phyloP scores from a whole-genome alignment of 2,888 invertebrate species.

The Automeris io region DNA sequence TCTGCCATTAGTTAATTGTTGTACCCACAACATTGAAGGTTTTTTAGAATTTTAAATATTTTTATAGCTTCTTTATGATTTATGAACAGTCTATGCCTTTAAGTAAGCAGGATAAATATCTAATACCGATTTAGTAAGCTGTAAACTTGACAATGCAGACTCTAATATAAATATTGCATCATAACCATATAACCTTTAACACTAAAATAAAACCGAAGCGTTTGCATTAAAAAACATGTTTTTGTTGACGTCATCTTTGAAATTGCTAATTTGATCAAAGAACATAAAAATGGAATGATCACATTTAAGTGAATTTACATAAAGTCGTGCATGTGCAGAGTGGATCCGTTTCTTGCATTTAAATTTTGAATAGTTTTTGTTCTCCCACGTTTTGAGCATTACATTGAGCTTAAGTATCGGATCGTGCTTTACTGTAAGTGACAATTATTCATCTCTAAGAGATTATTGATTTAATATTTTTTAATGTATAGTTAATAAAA shows the following conservation, averaged over 20 bases:
- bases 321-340: slow-evolving; percentile 15
- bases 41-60: background rate
- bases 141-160: background rate
- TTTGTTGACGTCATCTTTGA: background rate
- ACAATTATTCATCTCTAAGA: slow-evolving; percentile 3
- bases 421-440: background rate
- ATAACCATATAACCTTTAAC: background rate
- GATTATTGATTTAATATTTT: no score
- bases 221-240: background rate
- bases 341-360: slow-evolving; percentile 29
- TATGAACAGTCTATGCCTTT: background rate
- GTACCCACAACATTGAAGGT: no score
- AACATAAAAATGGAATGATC: background rate
- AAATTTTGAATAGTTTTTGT: slow-evolving; percentile 52
- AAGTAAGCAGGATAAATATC: background rate
- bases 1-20: no score
- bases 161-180: background rate
- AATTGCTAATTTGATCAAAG: background rate
- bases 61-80: no score
- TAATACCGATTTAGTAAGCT: background rate
- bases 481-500: no score
- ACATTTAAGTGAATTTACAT: slow-evolving; percentile 1
- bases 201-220: background rate
- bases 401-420: slow-evolving; percentile 25
- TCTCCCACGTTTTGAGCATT: slow-evolving; percentile 59